Conservation (phyloP, 2,888 invertebrate species). For the Dusona sp. region DNA sequence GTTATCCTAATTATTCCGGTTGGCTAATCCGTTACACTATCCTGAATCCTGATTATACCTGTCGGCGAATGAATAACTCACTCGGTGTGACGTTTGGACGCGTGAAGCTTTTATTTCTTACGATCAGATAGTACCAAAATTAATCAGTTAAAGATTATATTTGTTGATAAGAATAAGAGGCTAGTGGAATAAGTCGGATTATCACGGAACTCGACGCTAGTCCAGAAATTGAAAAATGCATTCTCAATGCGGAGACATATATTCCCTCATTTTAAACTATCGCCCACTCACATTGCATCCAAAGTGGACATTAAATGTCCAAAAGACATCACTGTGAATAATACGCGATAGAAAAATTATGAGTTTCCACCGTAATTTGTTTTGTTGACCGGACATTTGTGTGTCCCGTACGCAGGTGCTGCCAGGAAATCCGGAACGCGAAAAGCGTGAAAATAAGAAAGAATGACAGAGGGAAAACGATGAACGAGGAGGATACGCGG, state of each 20-base stretch:
- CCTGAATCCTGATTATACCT: background rate
- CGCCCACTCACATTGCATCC: background rate
- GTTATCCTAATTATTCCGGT: background rate
- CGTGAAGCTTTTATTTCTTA: background rate
- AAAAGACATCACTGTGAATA: background rate
- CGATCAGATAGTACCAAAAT: background rate
- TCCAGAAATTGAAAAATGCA: background rate
- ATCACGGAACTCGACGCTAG: background rate
- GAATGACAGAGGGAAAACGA: conserved; percentile 48
- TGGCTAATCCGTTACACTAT: background rate
- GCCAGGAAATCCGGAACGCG: background rate
- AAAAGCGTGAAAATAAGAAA: conserved; percentile 50
- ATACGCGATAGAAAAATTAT: background rate
- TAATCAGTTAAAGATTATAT: background rate
- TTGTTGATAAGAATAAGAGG: background rate
- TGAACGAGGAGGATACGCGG: conserved; percentile 59
- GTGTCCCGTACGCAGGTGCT: conserved; percentile 3
- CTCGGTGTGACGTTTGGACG: background rate
- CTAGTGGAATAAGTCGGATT: background rate
- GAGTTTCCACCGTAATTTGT: background rate
- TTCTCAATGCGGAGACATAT: background rate
- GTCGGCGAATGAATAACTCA: background rate
- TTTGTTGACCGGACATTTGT: background rate
- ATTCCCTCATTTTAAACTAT: background rate
- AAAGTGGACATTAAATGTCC: background rate